Conservation (phyloP, 2,888 invertebrate genomes). For the Cosmorhoe ocellata region DNA sequence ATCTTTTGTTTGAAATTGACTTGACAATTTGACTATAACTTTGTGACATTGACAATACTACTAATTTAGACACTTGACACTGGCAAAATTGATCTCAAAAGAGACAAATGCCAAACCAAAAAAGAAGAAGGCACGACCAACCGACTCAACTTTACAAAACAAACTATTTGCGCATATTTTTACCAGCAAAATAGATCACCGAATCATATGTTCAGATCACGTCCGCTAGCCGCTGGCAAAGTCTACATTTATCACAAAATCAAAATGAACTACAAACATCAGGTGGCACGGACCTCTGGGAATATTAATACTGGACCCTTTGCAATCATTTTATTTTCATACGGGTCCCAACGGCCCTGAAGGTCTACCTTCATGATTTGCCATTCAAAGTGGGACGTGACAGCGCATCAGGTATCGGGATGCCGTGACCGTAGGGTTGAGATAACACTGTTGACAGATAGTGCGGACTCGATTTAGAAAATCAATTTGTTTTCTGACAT, state of each 20-base stretch:
- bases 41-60: too few relatives aligned
- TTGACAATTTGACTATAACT: too few relatives aligned
- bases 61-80: too few relatives aligned
- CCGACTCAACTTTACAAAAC: too few relatives aligned
- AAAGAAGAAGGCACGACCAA: too few relatives aligned
- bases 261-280: slow-evolving; percentile 71
- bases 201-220: background rate
- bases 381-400: slow-evolving; percentile 76
- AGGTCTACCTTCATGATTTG: slow-evolving; percentile 79
- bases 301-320: slow-evolving; percentile 75
- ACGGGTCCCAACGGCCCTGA: slow-evolving; percentile 72
- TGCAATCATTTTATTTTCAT: slow-evolving; percentile 82
- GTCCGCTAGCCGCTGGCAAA: slow-evolving; percentile 4
- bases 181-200: too few relatives aligned
- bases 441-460: slow-evolving; percentile 75
- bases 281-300: slow-evolving; percentile 68
- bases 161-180: too few relatives aligned
- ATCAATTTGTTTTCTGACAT: slow-evolving; percentile 53
- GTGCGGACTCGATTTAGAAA: slow-evolving; percentile 57
- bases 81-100: too few relatives aligned
- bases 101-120: too few relatives aligned
- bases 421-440: slow-evolving; percentile 57
- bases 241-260: slow-evolving; percentile 58
- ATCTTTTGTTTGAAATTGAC: too few relatives aligned
- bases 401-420: slow-evolving; percentile 66